Evolutionary conservation across 1,140 invertebrate species (phyloP).

Genomic region (Ostrea edulis): DNA sequence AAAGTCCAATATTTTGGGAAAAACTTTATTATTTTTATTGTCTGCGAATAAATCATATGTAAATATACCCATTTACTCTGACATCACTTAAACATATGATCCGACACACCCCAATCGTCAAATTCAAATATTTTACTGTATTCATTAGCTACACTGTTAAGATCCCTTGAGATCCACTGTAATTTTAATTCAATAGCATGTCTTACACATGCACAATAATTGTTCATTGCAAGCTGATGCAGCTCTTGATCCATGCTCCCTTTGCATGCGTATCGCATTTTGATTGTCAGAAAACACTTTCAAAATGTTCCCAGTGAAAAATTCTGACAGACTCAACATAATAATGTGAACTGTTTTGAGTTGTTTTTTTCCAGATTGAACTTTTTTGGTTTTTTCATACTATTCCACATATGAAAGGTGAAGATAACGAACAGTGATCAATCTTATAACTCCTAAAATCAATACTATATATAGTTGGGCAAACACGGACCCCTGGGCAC

Average conservation of each 20-base stretch:
- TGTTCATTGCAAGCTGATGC: slow-evolving; percentile 43
- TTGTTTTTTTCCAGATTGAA: slow-evolving; percentile 46
- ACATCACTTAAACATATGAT: slow-evolving; percentile 33
- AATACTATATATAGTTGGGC: too few relatives aligned
- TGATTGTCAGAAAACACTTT: slow-evolving; percentile 55
- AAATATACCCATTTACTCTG: slow-evolving; percentile 41
- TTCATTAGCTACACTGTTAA: slow-evolving; percentile 41
- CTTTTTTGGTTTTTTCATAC: slow-evolving; percentile 1
- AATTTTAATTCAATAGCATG: slow-evolving; percentile 34
- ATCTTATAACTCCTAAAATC: too few relatives aligned
- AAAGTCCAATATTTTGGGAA: slow-evolving; percentile 44
- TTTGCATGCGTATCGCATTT: slow-evolving; percentile 45
- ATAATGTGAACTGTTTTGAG: slow-evolving; percentile 37
- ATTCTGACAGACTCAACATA: background rate
- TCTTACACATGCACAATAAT: background rate
- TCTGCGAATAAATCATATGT: background rate
- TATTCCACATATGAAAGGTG: slow-evolving; percentile 42
- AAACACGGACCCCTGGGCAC: too few relatives aligned
- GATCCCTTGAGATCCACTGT: slow-evolving; percentile 45
- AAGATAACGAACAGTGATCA: too few relatives aligned
- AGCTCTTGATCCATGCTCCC: slow-evolving; percentile 41
- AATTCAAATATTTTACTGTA: slow-evolving; percentile 48
- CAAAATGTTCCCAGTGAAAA: slow-evolving; percentile 22
- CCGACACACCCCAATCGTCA: slow-evolving; percentile 50
- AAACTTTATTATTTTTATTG: background rate